A percentile compares a stretch with the other conserved stretches of the same genome.
These are phyloP conservation scores for Gopherus flavomarginatus DNA, from an alignment of 2,113 vertebrate species.

Conservation along the genomic window DNA sequence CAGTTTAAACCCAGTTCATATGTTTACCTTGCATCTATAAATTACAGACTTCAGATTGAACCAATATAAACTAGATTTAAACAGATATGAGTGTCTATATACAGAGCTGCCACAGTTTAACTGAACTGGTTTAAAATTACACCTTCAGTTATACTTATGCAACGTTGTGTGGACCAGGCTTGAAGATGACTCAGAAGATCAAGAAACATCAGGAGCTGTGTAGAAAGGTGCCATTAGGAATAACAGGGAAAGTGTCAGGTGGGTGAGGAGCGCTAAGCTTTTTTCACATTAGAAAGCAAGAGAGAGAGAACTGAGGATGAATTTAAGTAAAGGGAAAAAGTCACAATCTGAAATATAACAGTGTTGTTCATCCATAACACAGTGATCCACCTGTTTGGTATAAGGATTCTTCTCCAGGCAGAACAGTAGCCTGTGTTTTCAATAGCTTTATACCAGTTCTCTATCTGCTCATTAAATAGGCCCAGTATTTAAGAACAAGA, in stretches of 20 bases:
- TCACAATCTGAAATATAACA: not conserved
- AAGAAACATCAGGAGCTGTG: not conserved
- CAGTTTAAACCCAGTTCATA: not conserved
- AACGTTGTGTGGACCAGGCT: not conserved
- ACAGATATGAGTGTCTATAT: not conserved
- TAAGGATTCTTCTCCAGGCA: not conserved
- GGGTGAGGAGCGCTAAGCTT: not conserved
- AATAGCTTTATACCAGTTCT: not conserved
- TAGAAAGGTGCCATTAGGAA: not conserved
- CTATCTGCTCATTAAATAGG: not conserved
- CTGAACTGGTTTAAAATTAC: not conserved
- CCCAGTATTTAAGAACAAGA: not conserved
- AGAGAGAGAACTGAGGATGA: not conserved
- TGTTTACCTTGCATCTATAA: not conserved
- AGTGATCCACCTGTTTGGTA: not conserved
- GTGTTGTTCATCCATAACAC: not conserved
- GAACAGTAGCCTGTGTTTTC: not conserved
- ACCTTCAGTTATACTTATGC: not conserved
- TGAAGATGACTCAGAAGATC: not conserved
- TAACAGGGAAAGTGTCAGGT: not conserved
- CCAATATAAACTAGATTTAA: not conserved
- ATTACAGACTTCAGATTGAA: not conserved
- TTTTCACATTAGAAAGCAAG: not conserved
- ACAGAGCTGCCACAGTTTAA: not conserved
- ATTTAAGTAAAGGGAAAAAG: not conserved